Evolutionary conservation across 2,113 vertebrate genomes (phyloP).

Genomic region (Rafetus swinhoei): DNA sequence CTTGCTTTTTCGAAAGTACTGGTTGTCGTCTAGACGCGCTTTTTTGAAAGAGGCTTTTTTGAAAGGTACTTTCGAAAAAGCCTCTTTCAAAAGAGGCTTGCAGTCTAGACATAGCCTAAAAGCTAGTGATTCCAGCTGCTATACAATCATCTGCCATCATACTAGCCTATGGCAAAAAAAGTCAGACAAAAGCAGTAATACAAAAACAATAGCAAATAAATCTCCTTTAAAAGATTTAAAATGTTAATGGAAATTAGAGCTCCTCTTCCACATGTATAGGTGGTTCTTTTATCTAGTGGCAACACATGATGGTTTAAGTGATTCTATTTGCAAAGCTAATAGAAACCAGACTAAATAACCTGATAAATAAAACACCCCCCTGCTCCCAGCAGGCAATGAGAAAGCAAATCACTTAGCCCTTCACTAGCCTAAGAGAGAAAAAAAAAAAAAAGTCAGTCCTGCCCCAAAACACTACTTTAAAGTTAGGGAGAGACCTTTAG

Average conservation of each 20-base stretch:
- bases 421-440: not conserved
- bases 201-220: not conserved
- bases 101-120: not conserved
- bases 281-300: not conserved
- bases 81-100: too few species aligned
- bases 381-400: not conserved
- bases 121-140: not conserved
- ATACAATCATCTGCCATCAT: not conserved
- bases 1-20: too few species aligned
- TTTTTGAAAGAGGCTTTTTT: too few species aligned
- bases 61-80: too few species aligned
- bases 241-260: fast-evolving
- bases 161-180: not conserved
- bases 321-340: not conserved
- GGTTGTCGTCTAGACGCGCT: too few species aligned
- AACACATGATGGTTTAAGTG: not conserved
- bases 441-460: not conserved
- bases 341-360: not conserved
- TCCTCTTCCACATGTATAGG: not conserved
- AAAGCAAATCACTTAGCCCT: not conserved
- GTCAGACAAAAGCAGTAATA: not conserved
- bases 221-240: not conserved
- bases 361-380: not conserved
- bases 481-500: not conserved
- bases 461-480: not conserved